Evolutionary conservation across 1,140 invertebrate species (phyloP), one percentile per base, ranked within the genome.

Genomic region (Globodera rostochiensis): DNA sequence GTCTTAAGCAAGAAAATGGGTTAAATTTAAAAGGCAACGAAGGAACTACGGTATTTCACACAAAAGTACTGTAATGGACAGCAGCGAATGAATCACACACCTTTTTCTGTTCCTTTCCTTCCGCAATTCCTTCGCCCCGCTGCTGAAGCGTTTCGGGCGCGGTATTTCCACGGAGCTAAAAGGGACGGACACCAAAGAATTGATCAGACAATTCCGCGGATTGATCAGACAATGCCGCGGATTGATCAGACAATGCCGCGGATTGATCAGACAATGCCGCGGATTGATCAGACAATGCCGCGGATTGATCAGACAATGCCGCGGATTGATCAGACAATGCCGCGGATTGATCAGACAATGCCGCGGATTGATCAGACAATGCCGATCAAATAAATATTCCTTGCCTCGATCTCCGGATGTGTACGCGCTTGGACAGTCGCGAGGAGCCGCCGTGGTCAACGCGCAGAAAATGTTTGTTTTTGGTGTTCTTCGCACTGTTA

Each of bases 161-260:
- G 90, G 82, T 69, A 89, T 90, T 71, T 89, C 88, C 0, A 89
- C 88, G 46, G 88, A 89, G 77, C 88, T 89, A 69, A 67, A 19
- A 74, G 46, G 11, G 36, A 78, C 36, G 11, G 9, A 76, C 50
- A 76, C 25, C 25, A 36, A 25, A 7, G 13, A 4, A 78, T 36
- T 36, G 36, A 36, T 36, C 36, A 36, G 36, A 2, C 3, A 36
- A 36, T 36, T 0, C 36, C 36, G 7, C 11, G 13, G 11, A 78
- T 25, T 25, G 25, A 25, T 25, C 25, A 25, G 1, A 25, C 25
- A 25, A 15, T 6, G 57, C 11, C 13, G 13, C 6, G 13, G 57
- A 4, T 64, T 15, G 11, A 13, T 53, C 4, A 53, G 50, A 3
- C 7, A 13, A 53, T 53, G 50, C 7, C 11, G 36, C 36, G 25